These are phyloP conservation scores for Drosophila ercepeae DNA, from an alignment of 1,140 invertebrate genomes.

Conservation along the genomic window DNA sequence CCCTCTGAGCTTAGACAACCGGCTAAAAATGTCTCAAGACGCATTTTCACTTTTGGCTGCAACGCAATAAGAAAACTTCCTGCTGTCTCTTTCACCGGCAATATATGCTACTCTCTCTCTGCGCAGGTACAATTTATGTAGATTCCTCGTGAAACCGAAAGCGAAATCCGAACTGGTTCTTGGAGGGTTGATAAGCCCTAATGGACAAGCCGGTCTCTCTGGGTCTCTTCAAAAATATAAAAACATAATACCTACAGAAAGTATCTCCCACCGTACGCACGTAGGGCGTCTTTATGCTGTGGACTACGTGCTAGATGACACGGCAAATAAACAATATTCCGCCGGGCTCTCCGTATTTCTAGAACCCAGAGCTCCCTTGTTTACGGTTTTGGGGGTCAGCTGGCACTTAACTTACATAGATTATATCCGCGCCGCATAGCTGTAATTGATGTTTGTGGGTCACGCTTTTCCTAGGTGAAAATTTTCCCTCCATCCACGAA, in stretches of 20 bases:
- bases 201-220: constrained; percentile 6
- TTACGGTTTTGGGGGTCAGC: constrained; percentile 60
- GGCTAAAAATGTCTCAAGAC: constrained; percentile 53
- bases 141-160: constrained; percentile 30
- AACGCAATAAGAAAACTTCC: constrained; percentile 41
- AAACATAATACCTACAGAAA: constrained; percentile 5
- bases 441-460: constrained; percentile 38
- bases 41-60: constrained; percentile 55
- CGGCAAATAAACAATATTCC: constrained; percentile 35
- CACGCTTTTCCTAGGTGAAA: constrained; percentile 7
- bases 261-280: constrained; percentile 41
- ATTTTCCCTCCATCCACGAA: background rate
- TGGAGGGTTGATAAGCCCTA: constrained; percentile 59
- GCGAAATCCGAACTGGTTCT: constrained; percentile 52
- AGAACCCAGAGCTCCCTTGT: constrained; percentile 33
- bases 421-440: constrained; percentile 4
- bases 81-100: constrained; percentile 2
- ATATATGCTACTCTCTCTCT: constrained; percentile 10
- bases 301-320: constrained; percentile 74
- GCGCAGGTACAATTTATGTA: constrained; percentile 54
- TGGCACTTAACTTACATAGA: constrained; percentile 26
- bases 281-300: constrained; percentile 59
- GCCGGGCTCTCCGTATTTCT: too few relatives aligned
- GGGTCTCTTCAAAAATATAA: constrained; percentile 10
- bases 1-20: constrained; percentile 32